Evolutionary conservation across 1,140 invertebrate genomes (phyloP), one percentile per base, ranked within the genome.

Genomic region (Tetragnatha versicolor): DNA sequence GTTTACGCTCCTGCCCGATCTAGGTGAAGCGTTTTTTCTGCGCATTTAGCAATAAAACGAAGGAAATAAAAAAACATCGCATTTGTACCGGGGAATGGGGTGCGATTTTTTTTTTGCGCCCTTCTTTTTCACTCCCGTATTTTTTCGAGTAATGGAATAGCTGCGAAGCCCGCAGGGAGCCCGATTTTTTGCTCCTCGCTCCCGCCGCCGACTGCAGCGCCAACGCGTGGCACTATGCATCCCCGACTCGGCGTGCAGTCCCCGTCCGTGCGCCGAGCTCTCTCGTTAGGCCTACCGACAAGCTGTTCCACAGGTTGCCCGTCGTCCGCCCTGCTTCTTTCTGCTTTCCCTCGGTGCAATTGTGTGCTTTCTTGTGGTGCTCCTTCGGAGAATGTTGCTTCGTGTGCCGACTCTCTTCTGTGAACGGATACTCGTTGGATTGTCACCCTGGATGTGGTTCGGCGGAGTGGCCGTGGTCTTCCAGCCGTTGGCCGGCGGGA

Each of bases 291-390:
- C 69, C 20, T 72, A 72, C 22, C 33, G 29, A 9, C 39, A 3
- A 27, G 39, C 12, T 25, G 53, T 53, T 72, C 69, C 53, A 72
- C 69, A 72, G 69, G 69, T 72, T 58, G 69, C 42, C 29, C 35
- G 29, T 58, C 35, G 35, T 33, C 55, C 35, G 29, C 55, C 35
- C 55, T 58, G 31, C 55, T 31, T 17, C 55, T 58, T 58, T 58
- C 29, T 31, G 29, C 49, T 17, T 58, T 58, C 31, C 27, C 55
- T 58, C 55, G 35, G n/a, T n/a, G 35, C 29, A 33, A 31, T 58
- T 58, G 35, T 31, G 55, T 58, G 55, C 55, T 27, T 58, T n/a
- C n/a, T n/a, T n/a, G n/a, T n/a, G n/a, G n/a, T n/a, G n/a, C n/a
- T n/a, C n/a, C n/a, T n/a, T n/a, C n/a, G n/a, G n/a, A n/a, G n/a